phyloP scores from a whole-genome alignment of 2,113 vertebrate genomes.

The Origma solitaria region DNA sequence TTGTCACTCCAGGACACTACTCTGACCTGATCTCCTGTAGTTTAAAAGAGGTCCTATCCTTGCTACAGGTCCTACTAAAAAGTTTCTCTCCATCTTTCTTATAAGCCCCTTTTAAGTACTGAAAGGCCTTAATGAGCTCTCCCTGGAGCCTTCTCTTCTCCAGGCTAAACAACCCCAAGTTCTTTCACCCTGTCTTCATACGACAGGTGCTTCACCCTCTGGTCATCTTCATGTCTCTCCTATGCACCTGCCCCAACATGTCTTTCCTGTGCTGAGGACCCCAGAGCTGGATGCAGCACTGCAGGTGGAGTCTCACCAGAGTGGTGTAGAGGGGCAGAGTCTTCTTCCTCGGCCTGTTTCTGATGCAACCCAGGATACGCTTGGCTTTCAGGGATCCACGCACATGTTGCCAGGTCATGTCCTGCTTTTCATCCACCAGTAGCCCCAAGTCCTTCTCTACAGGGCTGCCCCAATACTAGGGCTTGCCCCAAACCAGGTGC shows the following conservation, averaged over 20 bases:
- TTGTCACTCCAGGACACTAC: no score
- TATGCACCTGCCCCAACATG: background rate
- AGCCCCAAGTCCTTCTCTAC: background rate
- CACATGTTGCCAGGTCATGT: background rate
- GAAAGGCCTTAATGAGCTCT: background rate
- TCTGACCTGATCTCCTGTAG: background rate
- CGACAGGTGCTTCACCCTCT: background rate
- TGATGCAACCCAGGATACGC: background rate
- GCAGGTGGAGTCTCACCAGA: background rate
- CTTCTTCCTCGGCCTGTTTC: background rate
- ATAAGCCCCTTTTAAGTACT: background rate
- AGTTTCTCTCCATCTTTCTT: background rate
- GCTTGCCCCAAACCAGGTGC: background rate
- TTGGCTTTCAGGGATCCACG: background rate
- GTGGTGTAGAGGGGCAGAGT: background rate
- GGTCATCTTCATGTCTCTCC: background rate
- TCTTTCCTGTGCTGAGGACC: background rate
- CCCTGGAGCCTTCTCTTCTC: background rate
- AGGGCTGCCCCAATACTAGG: background rate
- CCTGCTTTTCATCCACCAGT: background rate
- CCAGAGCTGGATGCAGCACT: background rate
- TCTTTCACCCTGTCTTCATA: background rate
- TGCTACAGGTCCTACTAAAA: background rate
- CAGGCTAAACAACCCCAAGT: background rate
- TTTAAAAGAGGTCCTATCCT: background rate